These are phyloP conservation scores for Chrysopa pallens DNA, from an alignment of 1,140 invertebrate species.

Conservation along the genomic window DNA sequence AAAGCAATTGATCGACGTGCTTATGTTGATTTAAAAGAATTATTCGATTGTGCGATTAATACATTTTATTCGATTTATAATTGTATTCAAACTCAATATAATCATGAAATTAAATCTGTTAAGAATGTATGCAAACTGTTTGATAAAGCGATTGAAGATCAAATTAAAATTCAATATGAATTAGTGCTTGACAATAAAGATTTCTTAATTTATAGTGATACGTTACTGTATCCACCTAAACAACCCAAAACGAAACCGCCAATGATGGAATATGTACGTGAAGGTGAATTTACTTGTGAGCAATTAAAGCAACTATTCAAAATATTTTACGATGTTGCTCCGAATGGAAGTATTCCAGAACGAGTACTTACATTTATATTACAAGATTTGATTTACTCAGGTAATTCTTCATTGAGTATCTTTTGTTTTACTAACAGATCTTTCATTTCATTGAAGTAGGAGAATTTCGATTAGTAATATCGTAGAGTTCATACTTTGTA, in stretches of 20 bases:
- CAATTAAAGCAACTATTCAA: slow-evolving; percentile 28
- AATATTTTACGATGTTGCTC: slow-evolving; percentile 29
- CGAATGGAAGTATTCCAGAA: slow-evolving; percentile 17
- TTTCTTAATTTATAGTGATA: slow-evolving; percentile 24
- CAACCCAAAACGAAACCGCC: not conserved
- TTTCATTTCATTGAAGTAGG: no score
- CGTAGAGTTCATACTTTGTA: no score
- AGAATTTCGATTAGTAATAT: no score
- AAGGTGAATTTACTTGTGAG: not conserved
- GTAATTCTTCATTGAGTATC: no score
- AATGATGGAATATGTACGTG: not conserved
- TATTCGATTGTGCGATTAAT: slow-evolving; percentile 22
- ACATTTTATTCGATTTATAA: slow-evolving; percentile 25
- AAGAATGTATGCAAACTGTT: slow-evolving; percentile 30
- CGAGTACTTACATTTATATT: not conserved
- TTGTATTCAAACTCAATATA: slow-evolving; percentile 28
- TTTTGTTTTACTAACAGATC: no score
- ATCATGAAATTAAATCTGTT: slow-evolving; percentile 31
- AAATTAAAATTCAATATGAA: slow-evolving; percentile 22
- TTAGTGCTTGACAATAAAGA: slow-evolving; percentile 26
- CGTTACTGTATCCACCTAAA: slow-evolving; percentile 18
- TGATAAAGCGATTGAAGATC: slow-evolving; percentile 32
- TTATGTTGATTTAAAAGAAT: slow-evolving; percentile 24
- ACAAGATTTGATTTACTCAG: not conserved
- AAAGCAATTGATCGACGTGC: slow-evolving; percentile 21